phyloP scores from a whole-genome alignment of 2,113 vertebrate species.

The Callithrix jacchus region DNA sequence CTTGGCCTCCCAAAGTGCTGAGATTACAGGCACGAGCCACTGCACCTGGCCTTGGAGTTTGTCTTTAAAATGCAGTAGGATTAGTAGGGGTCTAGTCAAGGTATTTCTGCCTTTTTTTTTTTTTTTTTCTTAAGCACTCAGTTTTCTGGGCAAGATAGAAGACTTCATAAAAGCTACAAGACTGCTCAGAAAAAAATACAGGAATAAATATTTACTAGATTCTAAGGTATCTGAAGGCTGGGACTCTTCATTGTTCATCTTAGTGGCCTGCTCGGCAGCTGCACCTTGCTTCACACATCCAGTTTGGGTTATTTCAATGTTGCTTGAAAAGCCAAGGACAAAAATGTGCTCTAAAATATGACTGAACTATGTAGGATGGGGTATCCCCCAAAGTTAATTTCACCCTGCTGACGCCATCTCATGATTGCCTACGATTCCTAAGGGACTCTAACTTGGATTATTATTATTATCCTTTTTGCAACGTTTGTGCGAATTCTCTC shows the following conservation, averaged over 20 bases:
- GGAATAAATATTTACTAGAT: background rate
- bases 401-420: background rate
- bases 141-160: conserved; percentile 22
- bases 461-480: background rate
- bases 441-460: background rate
- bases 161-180: background rate
- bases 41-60: background rate
- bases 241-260: background rate
- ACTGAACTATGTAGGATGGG: background rate
- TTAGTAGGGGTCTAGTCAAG: background rate
- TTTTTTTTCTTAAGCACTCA: background rate
- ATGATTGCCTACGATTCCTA: background rate
- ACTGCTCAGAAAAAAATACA: background rate
- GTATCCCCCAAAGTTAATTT: background rate
- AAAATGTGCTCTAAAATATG: background rate
- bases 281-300: background rate
- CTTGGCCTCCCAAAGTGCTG: too few species aligned
- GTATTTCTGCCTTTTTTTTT: background rate
- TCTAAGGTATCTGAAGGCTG: background rate
- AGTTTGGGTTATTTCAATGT: background rate
- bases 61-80: background rate
- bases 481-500: background rate
- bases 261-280: background rate
- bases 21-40: too few species aligned
- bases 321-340: background rate